Base-by-base conservation (phyloP, 2,797 vertebrate species). In the Spondyliosoma cantharus region DNA sequence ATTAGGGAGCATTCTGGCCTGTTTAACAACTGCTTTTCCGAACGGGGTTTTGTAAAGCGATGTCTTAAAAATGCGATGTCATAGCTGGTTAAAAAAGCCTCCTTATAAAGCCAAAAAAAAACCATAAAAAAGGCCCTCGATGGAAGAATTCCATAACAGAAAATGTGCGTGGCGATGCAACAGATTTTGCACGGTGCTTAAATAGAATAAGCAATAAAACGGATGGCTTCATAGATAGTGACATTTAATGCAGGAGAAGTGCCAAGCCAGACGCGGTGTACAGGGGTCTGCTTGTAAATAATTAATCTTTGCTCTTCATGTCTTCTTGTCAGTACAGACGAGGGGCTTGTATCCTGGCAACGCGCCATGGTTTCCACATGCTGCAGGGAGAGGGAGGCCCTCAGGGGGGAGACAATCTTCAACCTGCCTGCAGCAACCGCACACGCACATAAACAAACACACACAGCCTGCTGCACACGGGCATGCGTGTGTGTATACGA, bases 301-400 rank as follows among this genome's bases (percentile, higher is more conserved):
- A 96, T 95, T 96, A 96, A 96, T 96, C 95, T 95, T 94, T 96
- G 95, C 95, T 96, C 95, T 96, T 96, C 95, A 95, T 96, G 95
- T 96, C 95, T 95, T 95, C 95, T 96, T 96, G 95, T 96, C 95
- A 95, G 94, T 95, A 95, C 93, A 96, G 95, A 96, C 93, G 93
- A 93, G 93, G 94, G 94, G 93, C 96, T 96, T 96, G 96, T 96
- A 96, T 95, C 95, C 95, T 96, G 96, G 96, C 95, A 96, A 96
- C 94, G 93, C 91, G 94, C 95, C 95, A 95, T 90, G 93, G 93
- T 93, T 95, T 93, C 95, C 95, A 93, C 94, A 95, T 95, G 95
- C 95, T 96, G 95, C 94, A 95, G 95, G 94, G 95, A 96, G 92
- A 90, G 86, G 84, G 90, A 90, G 93, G 89, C 95, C 96, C 95